These are phyloP conservation scores for Tiliqua scincoides DNA, from an alignment of 2,113 vertebrate species.

Conservation along the genomic window DNA sequence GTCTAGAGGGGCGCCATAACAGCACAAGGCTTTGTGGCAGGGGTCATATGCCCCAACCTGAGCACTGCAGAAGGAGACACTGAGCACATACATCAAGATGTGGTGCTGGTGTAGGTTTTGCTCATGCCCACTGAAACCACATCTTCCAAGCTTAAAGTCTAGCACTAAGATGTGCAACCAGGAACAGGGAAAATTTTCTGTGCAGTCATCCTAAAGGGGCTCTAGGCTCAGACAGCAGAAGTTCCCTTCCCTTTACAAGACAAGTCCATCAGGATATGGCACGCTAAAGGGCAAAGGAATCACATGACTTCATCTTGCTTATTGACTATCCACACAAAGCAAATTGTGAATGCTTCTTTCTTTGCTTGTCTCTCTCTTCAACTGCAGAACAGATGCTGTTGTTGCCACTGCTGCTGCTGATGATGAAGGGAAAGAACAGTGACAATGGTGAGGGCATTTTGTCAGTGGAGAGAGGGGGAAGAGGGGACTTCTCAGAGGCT, in stretches of 20 bases:
- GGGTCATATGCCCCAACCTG: neutral
- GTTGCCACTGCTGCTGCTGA: rapidly evolving
- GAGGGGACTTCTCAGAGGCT: neutral
- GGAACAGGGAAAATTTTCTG: neutral
- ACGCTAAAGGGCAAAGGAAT: neutral
- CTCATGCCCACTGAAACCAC: too few relatives aligned
- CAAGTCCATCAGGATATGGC: neutral
- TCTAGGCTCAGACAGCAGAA: neutral
- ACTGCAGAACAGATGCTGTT: neutral
- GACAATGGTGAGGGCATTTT: neutral
- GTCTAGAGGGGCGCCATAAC: neutral
- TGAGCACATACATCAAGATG: neutral
- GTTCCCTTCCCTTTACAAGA: neutral
- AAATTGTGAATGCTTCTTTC: neutral
- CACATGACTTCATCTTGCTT: slow-evolving; percentile 7
- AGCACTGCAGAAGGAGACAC: neutral
- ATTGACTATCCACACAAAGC: neutral
- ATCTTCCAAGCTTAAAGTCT: neutral
- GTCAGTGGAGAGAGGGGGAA: rapidly evolving
- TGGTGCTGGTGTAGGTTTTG: neutral
- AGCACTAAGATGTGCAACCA: neutral
- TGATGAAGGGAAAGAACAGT: neutral
- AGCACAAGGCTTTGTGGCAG: neutral
- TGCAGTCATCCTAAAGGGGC: too few relatives aligned
- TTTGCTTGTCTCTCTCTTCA: neutral